Base-by-base conservation (phyloP, 2,113 vertebrate species). In the Tragelaphus scriptus region DNA sequence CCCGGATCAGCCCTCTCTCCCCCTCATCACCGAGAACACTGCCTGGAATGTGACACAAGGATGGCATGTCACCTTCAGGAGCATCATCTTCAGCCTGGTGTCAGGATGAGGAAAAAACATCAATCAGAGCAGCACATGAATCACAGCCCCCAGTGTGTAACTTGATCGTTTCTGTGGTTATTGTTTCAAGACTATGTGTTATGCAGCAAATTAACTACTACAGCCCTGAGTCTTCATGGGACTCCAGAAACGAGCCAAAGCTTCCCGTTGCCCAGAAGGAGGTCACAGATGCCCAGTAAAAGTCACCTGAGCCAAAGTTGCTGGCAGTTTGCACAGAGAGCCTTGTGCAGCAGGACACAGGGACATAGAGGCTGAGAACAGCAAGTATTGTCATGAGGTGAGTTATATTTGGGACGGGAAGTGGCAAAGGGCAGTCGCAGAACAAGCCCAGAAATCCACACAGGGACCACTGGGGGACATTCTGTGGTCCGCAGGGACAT, bases 311-410 rank as follows among this genome's bases (percentile, higher is more conserved):
- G 68, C 15, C 26, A 5, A 49, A 14, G 40, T 32, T 26, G 6
- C 53, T 17, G 3, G 47, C 1, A 2, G 11, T 5, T 49, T 10
- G 26, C n/a, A 0, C 0, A n/a, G 44, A 81, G 12, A 61, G 7
- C 61, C 85, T 40, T 4, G 4, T 0, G 13, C 55, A 3, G 2
- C 1, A 9, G 8, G 13, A 32, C 61, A 2, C 3, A 21, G 3
- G 2, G 12, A 16, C 40, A 13, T 49, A 2, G 17, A 55, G 16
- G 13, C 26, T n/a, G 28, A 26, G 19, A 65, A 16, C 36, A 26
- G 4, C 0, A 19, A 28, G 58, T 13, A 5, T 32, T 2, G 0
- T 7, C 3, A 40, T 0, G 21, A 23, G 9, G 23, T 8, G 40
- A 17, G 17, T 21, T 2, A 7, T 1, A 0, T 2, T 13, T 23